A percentile compares a stretch with the other conserved stretches of the same genome.
These are phyloP conservation scores for Tipula lateralis DNA, from an alignment of 2,888 invertebrate species.

Conservation along the genomic window DNA sequence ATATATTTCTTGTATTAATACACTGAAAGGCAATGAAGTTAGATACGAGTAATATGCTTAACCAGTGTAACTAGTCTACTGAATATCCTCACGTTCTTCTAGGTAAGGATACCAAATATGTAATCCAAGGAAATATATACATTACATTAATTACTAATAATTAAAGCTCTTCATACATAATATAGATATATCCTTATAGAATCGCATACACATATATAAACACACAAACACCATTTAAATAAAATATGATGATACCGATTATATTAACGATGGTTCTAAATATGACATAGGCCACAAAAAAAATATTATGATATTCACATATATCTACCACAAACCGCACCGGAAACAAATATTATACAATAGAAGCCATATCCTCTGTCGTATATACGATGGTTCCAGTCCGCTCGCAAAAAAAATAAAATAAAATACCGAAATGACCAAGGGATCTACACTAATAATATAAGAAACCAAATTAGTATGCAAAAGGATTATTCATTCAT, in stretches of 20 bases:
- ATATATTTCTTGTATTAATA: not conserved
- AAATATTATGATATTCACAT: not conserved
- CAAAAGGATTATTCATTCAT: slow-evolving; percentile 24
- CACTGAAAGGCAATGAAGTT: too few species aligned
- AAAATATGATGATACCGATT: slow-evolving; percentile 24
- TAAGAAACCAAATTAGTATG: slow-evolving; percentile 24
- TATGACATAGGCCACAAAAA: not conserved
- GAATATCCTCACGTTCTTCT: too few species aligned
- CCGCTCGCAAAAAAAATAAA: not conserved
- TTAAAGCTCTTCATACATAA: not conserved
- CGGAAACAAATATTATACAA: not conserved
- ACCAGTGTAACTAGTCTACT: too few species aligned
- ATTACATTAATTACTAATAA: not conserved
- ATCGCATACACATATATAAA: not conserved
- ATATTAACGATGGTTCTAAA: not conserved
- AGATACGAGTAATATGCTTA: too few species aligned
- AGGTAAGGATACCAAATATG: too few species aligned
- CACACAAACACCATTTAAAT: not conserved
- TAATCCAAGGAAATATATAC: not conserved
- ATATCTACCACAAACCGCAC: not conserved
- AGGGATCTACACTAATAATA: slow-evolving; percentile 13
- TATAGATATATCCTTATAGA: not conserved
- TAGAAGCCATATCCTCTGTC: not conserved
- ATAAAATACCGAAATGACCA: not conserved
- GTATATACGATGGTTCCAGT: not conserved